These are phyloP conservation scores for Albula glossodonta DNA, from an alignment of 2,113 vertebrate species.

Conservation along the genomic window DNA sequence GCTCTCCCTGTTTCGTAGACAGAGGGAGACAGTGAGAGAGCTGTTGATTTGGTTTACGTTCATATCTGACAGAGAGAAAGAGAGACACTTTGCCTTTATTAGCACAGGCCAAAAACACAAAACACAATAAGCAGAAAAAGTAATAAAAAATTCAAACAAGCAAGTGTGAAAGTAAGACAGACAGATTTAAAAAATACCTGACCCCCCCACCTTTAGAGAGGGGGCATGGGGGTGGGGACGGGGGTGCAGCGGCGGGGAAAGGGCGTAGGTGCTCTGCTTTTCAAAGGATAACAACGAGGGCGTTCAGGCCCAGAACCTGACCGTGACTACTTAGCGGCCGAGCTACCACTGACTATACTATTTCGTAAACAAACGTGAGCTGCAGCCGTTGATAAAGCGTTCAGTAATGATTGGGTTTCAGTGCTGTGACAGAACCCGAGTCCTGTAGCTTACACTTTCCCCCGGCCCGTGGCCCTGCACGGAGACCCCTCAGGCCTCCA, in stretches of 20 bases:
- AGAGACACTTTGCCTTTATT: no score
- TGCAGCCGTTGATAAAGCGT: conserved; percentile 50
- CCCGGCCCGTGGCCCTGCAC: conserved; percentile 11
- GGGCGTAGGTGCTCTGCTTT: neutral
- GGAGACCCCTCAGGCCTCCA: conserved; percentile 17
- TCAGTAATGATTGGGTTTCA: conserved; percentile 65
- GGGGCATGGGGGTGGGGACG: neutral
- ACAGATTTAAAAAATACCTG: neutral
- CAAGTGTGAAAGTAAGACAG: conserved; percentile 8
- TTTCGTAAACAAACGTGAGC: conserved; percentile 60
- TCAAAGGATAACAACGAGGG: conserved; percentile 30
- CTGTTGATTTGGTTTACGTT: no score
- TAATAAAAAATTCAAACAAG: no score
- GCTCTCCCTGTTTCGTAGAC: no score
- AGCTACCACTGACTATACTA: conserved; percentile 52
- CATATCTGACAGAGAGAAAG: no score
- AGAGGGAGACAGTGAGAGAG: no score
- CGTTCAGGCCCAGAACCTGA: neutral
- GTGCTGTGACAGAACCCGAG: conserved; percentile 33
- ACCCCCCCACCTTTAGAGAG: neutral
- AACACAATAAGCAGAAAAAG: neutral
- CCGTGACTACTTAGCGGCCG: conserved; percentile 33
- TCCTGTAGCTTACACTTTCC: conserved; percentile 44
- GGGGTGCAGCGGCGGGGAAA: no score
- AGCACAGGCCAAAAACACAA: no score